Evolutionary conservation across 2,888 invertebrate genomes (phyloP).

Genomic region (Colletes collaris): DNA sequence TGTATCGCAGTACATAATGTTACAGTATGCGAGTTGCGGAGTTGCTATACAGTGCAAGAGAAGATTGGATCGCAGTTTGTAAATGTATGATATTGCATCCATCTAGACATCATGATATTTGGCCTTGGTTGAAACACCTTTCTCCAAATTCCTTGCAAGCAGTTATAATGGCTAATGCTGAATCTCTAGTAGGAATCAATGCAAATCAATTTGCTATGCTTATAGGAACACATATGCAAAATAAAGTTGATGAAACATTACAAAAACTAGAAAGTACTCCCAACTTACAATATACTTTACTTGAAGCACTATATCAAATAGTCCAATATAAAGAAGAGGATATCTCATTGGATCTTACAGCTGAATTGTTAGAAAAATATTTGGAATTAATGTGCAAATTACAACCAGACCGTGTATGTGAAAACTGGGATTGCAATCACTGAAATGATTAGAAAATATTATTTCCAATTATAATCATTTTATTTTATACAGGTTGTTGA

Average conservation of each 20-base stretch:
- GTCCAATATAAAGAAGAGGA: slow-evolving; percentile 75
- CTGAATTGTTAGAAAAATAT: slow-evolving; percentile 78
- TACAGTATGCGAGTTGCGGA: slow-evolving; percentile 79
- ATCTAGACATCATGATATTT: slow-evolving; percentile 76
- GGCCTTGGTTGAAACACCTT: slow-evolving; percentile 78
- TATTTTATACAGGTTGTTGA: slow-evolving; percentile 70
- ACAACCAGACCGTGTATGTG: slow-evolving; percentile 76
- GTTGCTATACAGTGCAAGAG: slow-evolving; percentile 77
- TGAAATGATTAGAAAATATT: not conserved
- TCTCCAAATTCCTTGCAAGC: slow-evolving; percentile 70
- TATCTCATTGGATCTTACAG: slow-evolving; percentile 75
- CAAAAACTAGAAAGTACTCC: slow-evolving; percentile 76
- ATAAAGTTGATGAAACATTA: slow-evolving; percentile 77
- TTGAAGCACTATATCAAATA: slow-evolving; percentile 75
- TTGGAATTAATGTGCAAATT: slow-evolving; percentile 80
- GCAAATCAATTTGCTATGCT: slow-evolving; percentile 73
- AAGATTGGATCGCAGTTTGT: slow-evolving; percentile 81
- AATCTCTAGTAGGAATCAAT: slow-evolving; percentile 74
- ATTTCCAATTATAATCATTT: slow-evolving; percentile 12
- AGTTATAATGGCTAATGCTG: slow-evolving; percentile 71
- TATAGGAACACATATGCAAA: slow-evolving; percentile 77
- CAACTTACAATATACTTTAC: slow-evolving; percentile 72
- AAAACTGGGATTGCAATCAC: not conserved
- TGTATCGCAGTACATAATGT: slow-evolving; percentile 63
- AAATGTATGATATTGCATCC: slow-evolving; percentile 78